A percentile compares a stretch with the other conserved stretches of the same genome.
Conservation (phyloP, 2,113 vertebrate genomes). For the Cololabis saira region DNA sequence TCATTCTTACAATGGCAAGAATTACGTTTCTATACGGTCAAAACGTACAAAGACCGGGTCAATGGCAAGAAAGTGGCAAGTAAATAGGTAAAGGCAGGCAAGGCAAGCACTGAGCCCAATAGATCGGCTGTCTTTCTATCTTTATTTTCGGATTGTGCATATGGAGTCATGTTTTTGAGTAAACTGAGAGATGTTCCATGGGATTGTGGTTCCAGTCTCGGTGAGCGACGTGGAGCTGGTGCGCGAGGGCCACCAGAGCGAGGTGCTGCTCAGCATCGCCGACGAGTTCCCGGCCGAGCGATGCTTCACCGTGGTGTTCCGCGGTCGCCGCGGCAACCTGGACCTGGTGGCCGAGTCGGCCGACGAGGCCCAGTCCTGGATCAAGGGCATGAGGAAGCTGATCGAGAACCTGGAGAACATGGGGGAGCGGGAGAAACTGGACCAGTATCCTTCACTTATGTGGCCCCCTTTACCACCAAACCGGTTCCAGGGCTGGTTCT, state of each 20-base stretch:
- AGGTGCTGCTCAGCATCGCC: constrained; percentile 88
- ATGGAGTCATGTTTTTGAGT: too few relatives aligned
- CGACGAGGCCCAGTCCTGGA: constrained; percentile 90
- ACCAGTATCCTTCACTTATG: constrained; percentile 89
- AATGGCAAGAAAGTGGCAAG: too few relatives aligned
- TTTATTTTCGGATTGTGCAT: too few relatives aligned
- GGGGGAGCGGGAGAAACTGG: constrained; percentile 90
- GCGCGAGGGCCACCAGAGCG: constrained; percentile 91
- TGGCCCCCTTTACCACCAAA: too few relatives aligned
- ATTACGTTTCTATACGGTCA: too few relatives aligned
- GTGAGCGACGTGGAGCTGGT: constrained; percentile 92
- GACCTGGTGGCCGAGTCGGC: constrained; percentile 89
- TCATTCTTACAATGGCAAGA: too few relatives aligned
- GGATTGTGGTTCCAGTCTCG: constrained; percentile 91
- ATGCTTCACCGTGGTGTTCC: constrained; percentile 95
- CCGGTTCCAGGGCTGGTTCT: too few relatives aligned
- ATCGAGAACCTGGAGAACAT: constrained; percentile 90
- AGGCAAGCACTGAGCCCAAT: too few relatives aligned
- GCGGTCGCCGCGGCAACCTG: constrained; percentile 89
- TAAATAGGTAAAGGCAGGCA: too few relatives aligned
- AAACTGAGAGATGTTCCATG: too few relatives aligned
- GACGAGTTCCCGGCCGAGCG: constrained; percentile 89
- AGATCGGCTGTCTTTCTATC: too few relatives aligned
- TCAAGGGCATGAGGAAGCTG: constrained; percentile 88
- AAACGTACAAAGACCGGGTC: too few relatives aligned